Evolutionary conservation across 2,797 vertebrate genomes (phyloP).

Genomic region (Tinamus major): DNA sequence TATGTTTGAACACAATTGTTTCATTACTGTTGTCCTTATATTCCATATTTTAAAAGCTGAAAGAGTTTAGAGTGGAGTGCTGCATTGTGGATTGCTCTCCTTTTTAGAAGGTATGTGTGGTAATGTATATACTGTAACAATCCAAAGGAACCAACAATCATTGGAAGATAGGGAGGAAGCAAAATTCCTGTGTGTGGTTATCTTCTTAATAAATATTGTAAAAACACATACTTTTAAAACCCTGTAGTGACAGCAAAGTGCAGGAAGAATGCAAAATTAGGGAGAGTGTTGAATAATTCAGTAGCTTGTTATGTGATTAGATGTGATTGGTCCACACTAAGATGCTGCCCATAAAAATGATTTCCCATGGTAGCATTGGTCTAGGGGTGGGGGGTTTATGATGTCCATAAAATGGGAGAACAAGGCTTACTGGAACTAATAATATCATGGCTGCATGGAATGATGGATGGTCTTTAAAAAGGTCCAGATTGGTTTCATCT

Average conservation of each 20-base stretch:
- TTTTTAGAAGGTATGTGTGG: slow-evolving; percentile 11
- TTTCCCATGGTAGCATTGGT: slow-evolving; percentile 69
- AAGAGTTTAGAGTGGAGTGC: slow-evolving; percentile 29
- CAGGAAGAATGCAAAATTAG: slow-evolving; percentile 73
- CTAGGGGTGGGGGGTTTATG: slow-evolving; percentile 77
- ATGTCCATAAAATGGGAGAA: slow-evolving; percentile 93
- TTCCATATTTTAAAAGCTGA: slow-evolving; percentile 62
- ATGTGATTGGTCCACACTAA: slow-evolving; percentile 72
- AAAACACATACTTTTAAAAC: slow-evolving; percentile 61
- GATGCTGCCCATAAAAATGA: slow-evolving; percentile 74
- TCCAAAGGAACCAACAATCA: slow-evolving; percentile 29
- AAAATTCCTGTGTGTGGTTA: not conserved
- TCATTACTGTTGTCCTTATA: slow-evolving; percentile 49
- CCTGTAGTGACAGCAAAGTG: slow-evolving; percentile 59
- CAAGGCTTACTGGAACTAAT: slow-evolving; percentile 93
- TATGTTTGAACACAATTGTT: slow-evolving; percentile 68
- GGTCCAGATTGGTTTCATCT: slow-evolving; percentile 92
- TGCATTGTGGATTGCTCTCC: not conserved
- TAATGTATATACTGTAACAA: slow-evolving; percentile 9
- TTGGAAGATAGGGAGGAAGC: slow-evolving; percentile 35
- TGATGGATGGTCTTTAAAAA: slow-evolving; percentile 96
- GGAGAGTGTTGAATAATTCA: slow-evolving; percentile 74
- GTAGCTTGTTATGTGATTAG: slow-evolving; percentile 75
- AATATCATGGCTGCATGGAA: slow-evolving; percentile 86
- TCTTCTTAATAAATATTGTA: slow-evolving; percentile 71